These are phyloP conservation scores for Congeria kusceri DNA, from an alignment of 2,888 invertebrate genomes.

Conservation along the genomic window DNA sequence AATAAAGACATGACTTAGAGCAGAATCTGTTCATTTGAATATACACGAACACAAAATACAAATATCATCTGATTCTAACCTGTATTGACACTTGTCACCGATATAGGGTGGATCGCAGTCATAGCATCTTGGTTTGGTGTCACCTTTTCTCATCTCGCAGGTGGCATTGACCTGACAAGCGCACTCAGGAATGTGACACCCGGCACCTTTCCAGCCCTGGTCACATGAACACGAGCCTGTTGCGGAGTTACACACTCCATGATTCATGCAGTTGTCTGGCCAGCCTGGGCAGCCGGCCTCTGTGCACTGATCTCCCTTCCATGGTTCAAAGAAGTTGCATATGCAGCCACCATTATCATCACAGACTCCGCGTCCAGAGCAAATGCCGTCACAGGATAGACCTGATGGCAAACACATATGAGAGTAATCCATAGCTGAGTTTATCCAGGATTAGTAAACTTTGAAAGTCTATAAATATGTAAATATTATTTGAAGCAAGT, in stretches of 20 bases:
- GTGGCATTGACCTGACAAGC: slow-evolving; percentile 68
- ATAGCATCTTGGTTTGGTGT: slow-evolving; percentile 69
- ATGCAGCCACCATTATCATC: slow-evolving; percentile 62
- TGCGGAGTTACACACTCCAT: slow-evolving; percentile 71
- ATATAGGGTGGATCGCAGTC: slow-evolving; percentile 71
- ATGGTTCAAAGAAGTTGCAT: slow-evolving; percentile 65
- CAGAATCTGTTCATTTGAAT: too few species aligned
- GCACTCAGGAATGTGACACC: slow-evolving; percentile 69
- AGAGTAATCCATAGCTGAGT: too few species aligned
- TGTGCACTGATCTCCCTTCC: slow-evolving; percentile 66
- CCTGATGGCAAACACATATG: too few species aligned
- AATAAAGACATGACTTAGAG: too few species aligned
- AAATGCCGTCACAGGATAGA: slow-evolving; percentile 69
- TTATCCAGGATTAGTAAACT: too few species aligned
- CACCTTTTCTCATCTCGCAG: slow-evolving; percentile 60
- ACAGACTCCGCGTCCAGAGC: slow-evolving; percentile 70
- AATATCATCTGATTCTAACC: slow-evolving; percentile 49
- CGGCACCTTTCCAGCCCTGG: slow-evolving; percentile 71
- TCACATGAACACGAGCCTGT: slow-evolving; percentile 70
- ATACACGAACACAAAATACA: too few species aligned
- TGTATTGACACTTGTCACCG: slow-evolving; percentile 74
- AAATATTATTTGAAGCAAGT: too few species aligned
- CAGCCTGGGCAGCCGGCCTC: slow-evolving; percentile 75
- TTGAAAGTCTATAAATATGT: too few species aligned
- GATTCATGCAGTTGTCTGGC: slow-evolving; percentile 72